These are phyloP conservation scores for Drosophila ochracea DNA, from an alignment of 2,888 invertebrate species.

Conservation along the genomic window DNA sequence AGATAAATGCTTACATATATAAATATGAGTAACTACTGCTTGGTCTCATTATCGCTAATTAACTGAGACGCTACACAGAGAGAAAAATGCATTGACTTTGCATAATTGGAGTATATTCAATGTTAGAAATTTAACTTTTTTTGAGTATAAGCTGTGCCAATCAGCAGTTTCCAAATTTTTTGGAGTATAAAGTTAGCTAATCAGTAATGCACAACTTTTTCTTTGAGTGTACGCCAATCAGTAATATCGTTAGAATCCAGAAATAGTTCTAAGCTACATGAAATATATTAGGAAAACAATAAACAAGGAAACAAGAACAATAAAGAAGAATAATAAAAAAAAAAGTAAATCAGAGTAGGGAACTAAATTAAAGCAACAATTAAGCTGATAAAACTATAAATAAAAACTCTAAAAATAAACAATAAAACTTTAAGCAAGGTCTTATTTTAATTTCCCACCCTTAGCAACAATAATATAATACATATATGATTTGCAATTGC, in stretches of 20 bases:
- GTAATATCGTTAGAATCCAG: background rate
- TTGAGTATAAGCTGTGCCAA: background rate
- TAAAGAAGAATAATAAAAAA: background rate
- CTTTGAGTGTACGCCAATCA: background rate
- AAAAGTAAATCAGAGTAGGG: background rate
- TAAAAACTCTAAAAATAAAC: background rate
- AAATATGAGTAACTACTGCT: background rate
- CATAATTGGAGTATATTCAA: background rate
- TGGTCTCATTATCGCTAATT: background rate
- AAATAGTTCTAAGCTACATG: background rate
- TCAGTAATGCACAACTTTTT: background rate
- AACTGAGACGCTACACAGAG: background rate
- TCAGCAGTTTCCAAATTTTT: background rate
- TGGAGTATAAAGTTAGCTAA: background rate
- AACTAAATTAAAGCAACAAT: background rate
- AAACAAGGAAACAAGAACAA: background rate
- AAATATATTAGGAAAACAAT: background rate
- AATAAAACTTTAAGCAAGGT: background rate
- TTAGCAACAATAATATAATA: background rate
- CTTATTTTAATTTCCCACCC: background rate
- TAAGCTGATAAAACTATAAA: background rate
- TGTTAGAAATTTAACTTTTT: background rate
- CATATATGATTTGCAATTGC: slow-evolving; percentile 22
- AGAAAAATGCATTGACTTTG: background rate
- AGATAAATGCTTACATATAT: background rate